These are phyloP conservation scores for Kradibia gibbosae DNA, from an alignment of 1,140 invertebrate genomes.

Conservation along the genomic window DNA sequence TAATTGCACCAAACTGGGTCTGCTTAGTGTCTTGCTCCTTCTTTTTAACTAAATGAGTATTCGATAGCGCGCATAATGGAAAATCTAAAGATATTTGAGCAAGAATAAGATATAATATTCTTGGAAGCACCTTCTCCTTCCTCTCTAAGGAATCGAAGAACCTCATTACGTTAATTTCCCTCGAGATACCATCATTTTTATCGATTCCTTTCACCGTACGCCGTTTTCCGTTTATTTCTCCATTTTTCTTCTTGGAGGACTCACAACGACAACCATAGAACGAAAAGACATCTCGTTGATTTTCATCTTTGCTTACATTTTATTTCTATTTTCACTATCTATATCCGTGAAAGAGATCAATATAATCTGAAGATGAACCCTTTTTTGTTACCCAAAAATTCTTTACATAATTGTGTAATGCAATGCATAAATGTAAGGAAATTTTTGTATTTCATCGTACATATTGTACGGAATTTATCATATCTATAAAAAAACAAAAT, in stretches of 20 bases:
- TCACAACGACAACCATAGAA: constrained; percentile 38
- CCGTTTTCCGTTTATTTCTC: constrained; percentile 20
- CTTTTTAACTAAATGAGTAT: constrained; percentile 36
- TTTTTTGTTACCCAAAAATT: constrained; percentile 11
- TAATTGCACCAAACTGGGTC: constrained; percentile 3
- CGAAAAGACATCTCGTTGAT: constrained; percentile 59
- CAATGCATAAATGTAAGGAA: too few relatives aligned
- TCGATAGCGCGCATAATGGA: constrained; percentile 16
- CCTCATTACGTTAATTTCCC: constrained; percentile 68
- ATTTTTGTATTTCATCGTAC: too few relatives aligned
- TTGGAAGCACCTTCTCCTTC: neutral
- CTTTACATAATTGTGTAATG: neutral
- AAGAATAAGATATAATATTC: constrained; percentile 40
- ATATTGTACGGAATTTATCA: too few relatives aligned
- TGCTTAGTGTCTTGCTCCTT: neutral
- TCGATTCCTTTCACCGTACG: constrained; percentile 46
- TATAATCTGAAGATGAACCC: constrained; percentile 33
- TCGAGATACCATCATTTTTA: constrained; percentile 65
- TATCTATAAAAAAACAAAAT: too few relatives aligned
- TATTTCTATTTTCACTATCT: constrained; percentile 1
- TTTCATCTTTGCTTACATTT: constrained; percentile 18
- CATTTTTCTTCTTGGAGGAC: constrained; percentile 9
- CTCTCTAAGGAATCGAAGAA: constrained; percentile 58
- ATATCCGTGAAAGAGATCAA: neutral
- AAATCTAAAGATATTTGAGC: constrained; percentile 9